A percentile compares a stretch with the other conserved stretches of the same genome.
phyloP scores from a whole-genome alignment of 1,140 invertebrate species.

The Carposina sasakii region DNA sequence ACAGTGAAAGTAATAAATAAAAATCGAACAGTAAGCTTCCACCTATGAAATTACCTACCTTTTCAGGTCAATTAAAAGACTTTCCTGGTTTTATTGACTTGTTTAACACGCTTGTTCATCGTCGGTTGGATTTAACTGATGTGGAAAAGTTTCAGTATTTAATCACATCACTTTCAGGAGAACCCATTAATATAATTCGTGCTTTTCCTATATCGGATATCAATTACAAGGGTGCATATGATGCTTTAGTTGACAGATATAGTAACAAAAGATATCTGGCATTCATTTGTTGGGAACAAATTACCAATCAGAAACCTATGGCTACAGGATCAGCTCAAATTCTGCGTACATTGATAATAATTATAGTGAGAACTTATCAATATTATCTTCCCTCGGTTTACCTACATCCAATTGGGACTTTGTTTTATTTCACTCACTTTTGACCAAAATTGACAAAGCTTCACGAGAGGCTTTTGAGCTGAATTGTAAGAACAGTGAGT shows the following conservation, averaged over 20 bases:
- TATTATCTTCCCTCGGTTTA: background rate
- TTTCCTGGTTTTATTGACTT: no score
- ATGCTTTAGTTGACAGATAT: background rate
- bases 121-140: no score
- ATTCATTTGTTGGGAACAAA: background rate
- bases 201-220: background rate
- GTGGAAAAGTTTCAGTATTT: no score
- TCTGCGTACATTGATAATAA: background rate
- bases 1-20: no score
- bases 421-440: background rate
- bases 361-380: slow-evolving; percentile 2
- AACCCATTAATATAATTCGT: no score
- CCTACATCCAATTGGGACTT: slow-evolving; percentile 2
- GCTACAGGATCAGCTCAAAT: no score
- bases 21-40: no score
- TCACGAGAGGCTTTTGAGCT: background rate
- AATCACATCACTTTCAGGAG: no score
- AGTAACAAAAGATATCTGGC: background rate
- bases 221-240: background rate
- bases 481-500: background rate
- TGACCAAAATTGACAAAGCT: background rate
- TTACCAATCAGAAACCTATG: no score
- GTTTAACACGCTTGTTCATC: no score
- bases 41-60: no score
- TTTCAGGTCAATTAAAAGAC: no score